Conservation (phyloP, 2,888 invertebrate species). For the Poecilobothrus nobilitatus region DNA sequence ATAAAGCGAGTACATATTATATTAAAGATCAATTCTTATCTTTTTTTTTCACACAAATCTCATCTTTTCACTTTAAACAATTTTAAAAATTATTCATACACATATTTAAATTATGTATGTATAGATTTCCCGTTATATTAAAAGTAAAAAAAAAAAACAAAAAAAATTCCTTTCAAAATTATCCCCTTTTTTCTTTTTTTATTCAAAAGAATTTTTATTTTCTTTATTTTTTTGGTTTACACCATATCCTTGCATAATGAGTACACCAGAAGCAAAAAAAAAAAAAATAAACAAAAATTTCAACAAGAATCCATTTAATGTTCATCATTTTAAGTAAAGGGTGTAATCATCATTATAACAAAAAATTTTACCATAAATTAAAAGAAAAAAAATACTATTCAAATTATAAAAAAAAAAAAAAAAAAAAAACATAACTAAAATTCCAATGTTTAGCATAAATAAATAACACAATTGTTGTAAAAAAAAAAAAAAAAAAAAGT, state of each 20-base stretch:
- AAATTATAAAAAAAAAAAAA: background rate
- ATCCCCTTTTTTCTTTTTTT: background rate
- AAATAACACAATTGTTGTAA: background rate
- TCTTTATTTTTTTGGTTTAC: background rate
- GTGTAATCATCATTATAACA: background rate
- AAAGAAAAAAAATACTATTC: too few species aligned
- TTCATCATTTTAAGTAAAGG: too few species aligned
- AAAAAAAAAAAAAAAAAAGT: too few species aligned
- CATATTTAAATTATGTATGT: background rate
- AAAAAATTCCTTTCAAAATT: background rate
- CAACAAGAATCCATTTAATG: background rate
- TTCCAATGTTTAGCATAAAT: conserved; percentile 4
- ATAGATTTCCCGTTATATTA: background rate
- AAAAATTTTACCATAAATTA: background rate
- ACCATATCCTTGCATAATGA: background rate
- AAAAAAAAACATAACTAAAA: background rate
- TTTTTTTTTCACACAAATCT: background rate
- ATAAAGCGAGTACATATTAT: background rate
- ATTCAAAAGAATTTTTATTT: background rate
- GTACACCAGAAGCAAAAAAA: background rate
- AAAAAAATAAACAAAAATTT: background rate
- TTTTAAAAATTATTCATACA: background rate
- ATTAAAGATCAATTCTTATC: background rate
- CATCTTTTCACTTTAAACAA: background rate
- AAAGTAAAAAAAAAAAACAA: background rate